Base-by-base conservation (phyloP, 2,113 vertebrate species). In the Peromyscus leucopus region DNA sequence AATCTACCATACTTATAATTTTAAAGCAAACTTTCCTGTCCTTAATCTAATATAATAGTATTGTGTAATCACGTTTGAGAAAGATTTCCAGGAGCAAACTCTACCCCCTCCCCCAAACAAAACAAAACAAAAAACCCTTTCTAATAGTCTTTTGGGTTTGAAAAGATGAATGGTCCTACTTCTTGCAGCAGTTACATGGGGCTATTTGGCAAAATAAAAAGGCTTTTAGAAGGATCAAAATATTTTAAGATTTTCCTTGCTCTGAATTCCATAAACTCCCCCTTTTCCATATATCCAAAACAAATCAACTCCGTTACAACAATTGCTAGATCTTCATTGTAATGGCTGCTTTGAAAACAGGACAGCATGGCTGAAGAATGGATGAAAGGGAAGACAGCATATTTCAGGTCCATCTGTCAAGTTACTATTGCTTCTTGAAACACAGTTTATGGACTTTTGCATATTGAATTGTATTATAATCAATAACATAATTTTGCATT, bases 401-500 rank as follows among this genome's bases (percentile, higher is more conserved):
- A 63, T 86, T 63, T 59, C 51, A 85, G 1, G 69, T 9, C 63
- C 24, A 0, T 79, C 59, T 78, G 7, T 33, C 48, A 92, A 90
- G 3, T 36, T 72, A 42, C 76, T 78, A 72, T 26, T 67, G 36
- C 12, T 89, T 96, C 74, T 75, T 61, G 26, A 94, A 33, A 39
- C 6, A 61, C 17, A 76, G 16, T 89, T 79, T 85, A 76, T 22
- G 19, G 36, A 94, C 84, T 57, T 61, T 82, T 61, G 22, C 33
- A 48, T 71, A 31, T 1, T 79, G 69, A 65, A 86, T 80, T 80
- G 61, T 65, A 84, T 82, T 74, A 83, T 67, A 75, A 84, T 59
- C 33, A 69, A 76, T 88, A n/a, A 92, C 79, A 83, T n/a, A 75
- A 65, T 89, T 94, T 76, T 85, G 26, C 28, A 69, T 96, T 96